Conservation (phyloP, 2,888 invertebrate genomes). For the Tholera decimalis region DNA sequence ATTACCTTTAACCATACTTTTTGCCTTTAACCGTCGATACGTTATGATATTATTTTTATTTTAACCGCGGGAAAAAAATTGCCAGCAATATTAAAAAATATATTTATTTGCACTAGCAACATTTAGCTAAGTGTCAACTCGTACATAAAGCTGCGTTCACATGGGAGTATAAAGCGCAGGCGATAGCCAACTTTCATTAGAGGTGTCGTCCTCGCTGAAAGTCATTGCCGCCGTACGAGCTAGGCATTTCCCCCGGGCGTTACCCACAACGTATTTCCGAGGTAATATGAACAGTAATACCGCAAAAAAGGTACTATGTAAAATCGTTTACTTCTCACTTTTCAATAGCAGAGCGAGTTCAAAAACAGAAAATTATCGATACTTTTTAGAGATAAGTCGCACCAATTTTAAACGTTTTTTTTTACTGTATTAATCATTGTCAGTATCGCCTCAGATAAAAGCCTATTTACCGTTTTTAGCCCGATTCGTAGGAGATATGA, state of each 20-base stretch:
- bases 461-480: not conserved
- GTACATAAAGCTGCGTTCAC: slow-evolving; percentile 42
- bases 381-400: not conserved
- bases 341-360: not conserved
- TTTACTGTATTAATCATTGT: not conserved
- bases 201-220: slow-evolving; percentile 55
- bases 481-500: slow-evolving; percentile 18
- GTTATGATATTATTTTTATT: too few relatives aligned
- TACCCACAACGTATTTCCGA: slow-evolving; percentile 53
- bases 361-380: not conserved
- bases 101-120: slow-evolving; percentile 30
- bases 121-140: slow-evolving; percentile 22
- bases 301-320: slow-evolving; percentile 34
- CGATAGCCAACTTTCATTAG: slow-evolving; percentile 64
- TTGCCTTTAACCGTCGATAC: too few relatives aligned
- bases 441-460: not conserved
- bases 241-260: slow-evolving; percentile 64
- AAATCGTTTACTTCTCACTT: slow-evolving; percentile 37
- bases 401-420: not conserved
- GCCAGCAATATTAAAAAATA: not conserved
- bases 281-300: slow-evolving; percentile 52
- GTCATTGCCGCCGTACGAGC: slow-evolving; percentile 52
- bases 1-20: too few relatives aligned
- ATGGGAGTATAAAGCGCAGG: slow-evolving; percentile 47
- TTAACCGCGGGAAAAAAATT: not conserved